Evolutionary conservation across 1,140 invertebrate genomes (phyloP).

Genomic region (Oscheius sp.): DNA sequence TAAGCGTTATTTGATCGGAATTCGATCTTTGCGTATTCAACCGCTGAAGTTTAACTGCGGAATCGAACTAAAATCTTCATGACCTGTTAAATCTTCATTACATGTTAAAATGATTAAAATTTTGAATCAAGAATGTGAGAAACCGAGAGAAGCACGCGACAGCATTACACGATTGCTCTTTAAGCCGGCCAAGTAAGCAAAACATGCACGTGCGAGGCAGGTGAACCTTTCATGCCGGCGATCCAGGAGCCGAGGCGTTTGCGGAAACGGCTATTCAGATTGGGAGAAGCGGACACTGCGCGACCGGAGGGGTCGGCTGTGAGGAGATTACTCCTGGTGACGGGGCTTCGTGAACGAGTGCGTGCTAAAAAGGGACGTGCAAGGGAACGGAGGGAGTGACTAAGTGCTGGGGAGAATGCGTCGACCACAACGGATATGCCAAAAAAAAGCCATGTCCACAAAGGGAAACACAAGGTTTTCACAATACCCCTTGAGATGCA

Average conservation of each 20-base stretch:
- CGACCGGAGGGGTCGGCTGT: constrained; percentile 14
- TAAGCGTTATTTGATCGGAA: too few relatives aligned
- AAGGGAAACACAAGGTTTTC: background rate
- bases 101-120: background rate
- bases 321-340: background rate
- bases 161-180: background rate
- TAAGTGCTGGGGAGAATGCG: too few relatives aligned
- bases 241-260: constrained; percentile 49
- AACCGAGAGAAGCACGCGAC: background rate
- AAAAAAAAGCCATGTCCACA: too few relatives aligned
- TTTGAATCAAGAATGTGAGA: background rate
- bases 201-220: background rate
- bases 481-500: too few relatives aligned
- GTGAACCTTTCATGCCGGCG: constrained; percentile 40
- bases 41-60: too few relatives aligned
- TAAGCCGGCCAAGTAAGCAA: background rate
- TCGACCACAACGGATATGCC: too few relatives aligned
- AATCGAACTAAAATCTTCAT: background rate
- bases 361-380: constrained; percentile 4
- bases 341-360: background rate
- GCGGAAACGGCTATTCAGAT: constrained; percentile 34
- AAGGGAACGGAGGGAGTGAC: background rate
- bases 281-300: constrained; percentile 17
- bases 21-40: too few relatives aligned
- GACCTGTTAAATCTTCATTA: constrained; percentile 2